phyloP scores from a whole-genome alignment of 1,140 invertebrate species.

The Danaus melanippus region DNA sequence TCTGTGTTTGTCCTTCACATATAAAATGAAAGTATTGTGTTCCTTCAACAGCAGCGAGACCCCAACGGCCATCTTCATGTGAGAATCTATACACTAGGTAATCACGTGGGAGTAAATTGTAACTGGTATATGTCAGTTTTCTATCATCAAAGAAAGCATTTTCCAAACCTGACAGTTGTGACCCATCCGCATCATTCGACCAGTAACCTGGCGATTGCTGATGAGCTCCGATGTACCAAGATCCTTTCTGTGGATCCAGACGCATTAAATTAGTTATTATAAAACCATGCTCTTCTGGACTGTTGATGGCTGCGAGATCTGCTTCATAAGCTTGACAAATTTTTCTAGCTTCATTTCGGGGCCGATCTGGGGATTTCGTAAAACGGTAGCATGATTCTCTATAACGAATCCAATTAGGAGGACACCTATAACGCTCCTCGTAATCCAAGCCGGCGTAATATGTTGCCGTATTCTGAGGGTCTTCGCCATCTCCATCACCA shows the following conservation, averaged over 20 bases:
- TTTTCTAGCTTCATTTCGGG: constrained; percentile 83
- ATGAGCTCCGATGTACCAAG: constrained; percentile 88
- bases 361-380: constrained; percentile 85
- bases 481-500: constrained; percentile 46
- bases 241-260: constrained; percentile 87
- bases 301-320: constrained; percentile 85
- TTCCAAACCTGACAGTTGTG: constrained; percentile 83
- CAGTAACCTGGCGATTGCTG: constrained; percentile 83
- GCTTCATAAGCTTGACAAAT: constrained; percentile 87
- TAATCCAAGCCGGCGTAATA: constrained; percentile 59
- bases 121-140: constrained; percentile 57
- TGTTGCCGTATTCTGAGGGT: constrained; percentile 50
- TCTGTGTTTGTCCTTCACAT: constrained; percentile 84
- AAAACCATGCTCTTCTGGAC: constrained; percentile 89
- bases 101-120: constrained; percentile 66
- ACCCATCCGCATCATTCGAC: constrained; percentile 87
- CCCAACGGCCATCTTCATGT: constrained; percentile 83
- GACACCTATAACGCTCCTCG: constrained; percentile 77
- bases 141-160: constrained; percentile 82
- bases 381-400: constrained; percentile 89
- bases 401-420: constrained; percentile 85
- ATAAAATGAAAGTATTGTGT: constrained; percentile 86
- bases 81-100: constrained; percentile 81
- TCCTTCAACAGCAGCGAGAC: constrained; percentile 84
- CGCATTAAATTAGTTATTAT: constrained; percentile 83